Evolutionary conservation across 2,113 vertebrate species (phyloP), one percentile per base, ranked within the genome.

Genomic region (Grammomys surdaster): DNA sequence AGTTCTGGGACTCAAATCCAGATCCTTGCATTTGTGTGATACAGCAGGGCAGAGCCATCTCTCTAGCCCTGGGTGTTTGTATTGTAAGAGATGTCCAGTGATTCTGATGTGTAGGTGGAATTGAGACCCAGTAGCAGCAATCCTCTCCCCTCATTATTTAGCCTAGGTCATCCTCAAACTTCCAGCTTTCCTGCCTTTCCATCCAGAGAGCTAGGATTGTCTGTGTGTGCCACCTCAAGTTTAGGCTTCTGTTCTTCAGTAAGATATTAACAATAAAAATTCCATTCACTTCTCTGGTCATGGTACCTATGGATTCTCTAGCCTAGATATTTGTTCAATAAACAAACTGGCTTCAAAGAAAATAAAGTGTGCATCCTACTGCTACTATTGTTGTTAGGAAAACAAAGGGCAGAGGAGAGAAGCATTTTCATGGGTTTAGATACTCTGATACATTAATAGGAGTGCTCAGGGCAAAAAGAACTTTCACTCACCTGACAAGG

Each of bases 281-380:
- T 11, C n/a, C 7, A 5, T 3, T 6, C 0, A 0, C 67, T 80
- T 80, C 51, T 80, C 46, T 67, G 36, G 72, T 58, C 69, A 14
- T 0, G 11, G 84, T 75, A 16, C 58, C 78, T 22, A 4, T 26
- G 56, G 46, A 80, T 33, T 80, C 70, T 58, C 80, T 77, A 77
- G 75, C 16, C 36, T 70, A 96, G 73, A 84, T 92, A 87, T 96
- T 87, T 91, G 48, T 91, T 93, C 92, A 58, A 43, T 73, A 93
- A 95, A 96, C 84, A 93, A 88, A 84, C 19, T n/a, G 58, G 28
- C 58, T 95, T 95, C 92, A 90, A 91, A 82, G 70, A 70, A 90
- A 92, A 87, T 86, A 72, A 84, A 96, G 24, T 69, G 73, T 78
- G 78, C 54, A 36, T 72, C 58, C 60, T 60, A 40, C 58, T 56